phyloP scores from a whole-genome alignment of 2,797 vertebrate genomes.

The Sorex maritimensis region DNA sequence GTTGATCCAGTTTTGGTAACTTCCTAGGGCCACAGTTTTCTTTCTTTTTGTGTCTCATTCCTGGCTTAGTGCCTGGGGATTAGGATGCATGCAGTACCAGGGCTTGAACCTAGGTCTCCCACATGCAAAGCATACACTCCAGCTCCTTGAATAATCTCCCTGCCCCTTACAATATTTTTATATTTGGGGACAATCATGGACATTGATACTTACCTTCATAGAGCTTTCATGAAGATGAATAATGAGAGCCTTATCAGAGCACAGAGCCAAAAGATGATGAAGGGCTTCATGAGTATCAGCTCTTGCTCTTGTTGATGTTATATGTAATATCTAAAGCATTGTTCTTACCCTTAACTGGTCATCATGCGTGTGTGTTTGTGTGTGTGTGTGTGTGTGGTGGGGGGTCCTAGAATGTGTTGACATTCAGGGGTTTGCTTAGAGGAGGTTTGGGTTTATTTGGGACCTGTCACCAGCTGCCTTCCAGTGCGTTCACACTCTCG shows the following conservation, averaged over 20 bases:
- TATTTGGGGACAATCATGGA: background rate
- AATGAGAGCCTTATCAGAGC: background rate
- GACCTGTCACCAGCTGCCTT: background rate
- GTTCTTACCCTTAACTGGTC: background rate
- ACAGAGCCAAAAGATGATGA: fast-evolving
- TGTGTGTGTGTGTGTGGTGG: background rate
- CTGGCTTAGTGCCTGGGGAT: background rate
- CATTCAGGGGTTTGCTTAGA: conserved; percentile 1
- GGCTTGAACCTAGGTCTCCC: too few relatives aligned
- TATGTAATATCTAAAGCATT: background rate
- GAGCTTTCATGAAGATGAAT: background rate
- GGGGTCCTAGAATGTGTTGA: background rate
- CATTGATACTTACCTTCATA: background rate
- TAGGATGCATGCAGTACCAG: too few relatives aligned
- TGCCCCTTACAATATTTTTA: background rate
- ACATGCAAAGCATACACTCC: too few relatives aligned
- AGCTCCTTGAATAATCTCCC: too few relatives aligned
- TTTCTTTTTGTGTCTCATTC: too few relatives aligned
- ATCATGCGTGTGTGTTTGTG: too few relatives aligned
- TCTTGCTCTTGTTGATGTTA: background rate
- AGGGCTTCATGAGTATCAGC: too few relatives aligned
- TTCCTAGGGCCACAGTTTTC: background rate
- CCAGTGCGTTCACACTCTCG: background rate
- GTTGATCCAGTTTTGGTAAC: background rate
- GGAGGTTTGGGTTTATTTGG: conserved; percentile 2